Conservation (phyloP, 2,797 vertebrate genomes). For the Anabacerthia variegaticeps region DNA sequence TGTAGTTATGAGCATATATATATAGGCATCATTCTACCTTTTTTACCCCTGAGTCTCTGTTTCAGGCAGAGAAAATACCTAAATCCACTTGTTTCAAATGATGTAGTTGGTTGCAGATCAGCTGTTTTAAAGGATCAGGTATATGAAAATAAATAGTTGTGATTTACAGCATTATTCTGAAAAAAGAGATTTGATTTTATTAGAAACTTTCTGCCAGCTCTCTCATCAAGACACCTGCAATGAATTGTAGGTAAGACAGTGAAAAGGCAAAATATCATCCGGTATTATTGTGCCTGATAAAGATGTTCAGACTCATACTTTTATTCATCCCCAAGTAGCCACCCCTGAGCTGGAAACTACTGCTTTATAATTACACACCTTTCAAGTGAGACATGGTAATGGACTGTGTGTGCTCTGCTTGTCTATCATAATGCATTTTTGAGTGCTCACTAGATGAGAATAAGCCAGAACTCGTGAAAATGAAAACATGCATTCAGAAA, state of each 20-base stretch:
- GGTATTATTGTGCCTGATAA: neutral
- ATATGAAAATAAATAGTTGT: neutral
- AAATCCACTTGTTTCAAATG: neutral
- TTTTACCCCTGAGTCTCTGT: fast-evolving
- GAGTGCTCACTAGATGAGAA: neutral
- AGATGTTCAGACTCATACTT: neutral
- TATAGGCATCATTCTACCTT: neutral
- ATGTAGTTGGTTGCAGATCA: neutral
- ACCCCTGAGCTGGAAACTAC: neutral
- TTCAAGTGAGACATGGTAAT: neutral
- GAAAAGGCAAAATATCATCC: neutral
- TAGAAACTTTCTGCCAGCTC: neutral
- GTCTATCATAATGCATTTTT: neutral
- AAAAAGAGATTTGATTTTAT: neutral
- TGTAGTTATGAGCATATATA: neutral
- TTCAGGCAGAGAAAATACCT: neutral
- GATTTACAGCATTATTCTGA: neutral
- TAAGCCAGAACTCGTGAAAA: neutral
- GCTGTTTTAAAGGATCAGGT: neutral
- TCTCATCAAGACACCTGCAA: neutral
- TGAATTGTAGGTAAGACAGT: neutral
- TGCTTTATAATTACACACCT: neutral
- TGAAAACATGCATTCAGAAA: neutral
- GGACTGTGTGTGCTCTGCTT: neutral
- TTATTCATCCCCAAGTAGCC: neutral